These are phyloP conservation scores for Oncorhynchus gorbuscha DNA, from an alignment of 2,113 vertebrate genomes.

Conservation along the genomic window DNA sequence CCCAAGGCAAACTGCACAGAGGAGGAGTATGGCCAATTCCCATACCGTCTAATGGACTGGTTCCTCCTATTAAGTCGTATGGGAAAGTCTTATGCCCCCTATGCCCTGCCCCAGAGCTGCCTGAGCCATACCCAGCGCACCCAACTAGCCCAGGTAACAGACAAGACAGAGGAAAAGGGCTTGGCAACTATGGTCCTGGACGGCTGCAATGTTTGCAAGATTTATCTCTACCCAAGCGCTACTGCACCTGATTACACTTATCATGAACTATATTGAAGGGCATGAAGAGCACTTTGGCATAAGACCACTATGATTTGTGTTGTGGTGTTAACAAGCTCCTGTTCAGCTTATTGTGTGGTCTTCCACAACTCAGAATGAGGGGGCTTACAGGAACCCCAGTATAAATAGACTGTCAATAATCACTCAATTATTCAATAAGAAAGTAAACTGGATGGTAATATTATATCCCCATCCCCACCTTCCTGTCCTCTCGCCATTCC, in stretches of 20 bases:
- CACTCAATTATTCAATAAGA: conserved; percentile 72
- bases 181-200: neutral
- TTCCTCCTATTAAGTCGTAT: conserved; percentile 72
- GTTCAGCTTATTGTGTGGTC: conserved; percentile 44
- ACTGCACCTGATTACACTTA: too few relatives aligned
- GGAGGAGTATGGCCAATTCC: conserved; percentile 71
- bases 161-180: neutral
- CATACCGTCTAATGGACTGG: conserved; percentile 69
- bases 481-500: neutral
- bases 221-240: neutral
- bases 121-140: conserved; percentile 50
- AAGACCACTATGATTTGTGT: neutral
- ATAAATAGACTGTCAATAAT: conserved; percentile 67
- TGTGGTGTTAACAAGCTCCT: conserved; percentile 32
- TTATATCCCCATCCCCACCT: conserved; percentile 37
- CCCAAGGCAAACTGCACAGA: conserved; percentile 34
- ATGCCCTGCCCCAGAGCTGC: conserved; percentile 53
- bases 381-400: conserved; percentile 35
- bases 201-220: too few relatives aligned
- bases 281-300: too few relatives aligned
- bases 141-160: conserved; percentile 56
- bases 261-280: too few relatives aligned
- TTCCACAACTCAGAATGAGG: conserved; percentile 17
- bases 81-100: conserved; percentile 51
- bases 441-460: conserved; percentile 53